A percentile compares a stretch with the other conserved stretches of the same genome.
phyloP scores from a whole-genome alignment of 2,797 vertebrate species.

The Chelon auratus region DNA sequence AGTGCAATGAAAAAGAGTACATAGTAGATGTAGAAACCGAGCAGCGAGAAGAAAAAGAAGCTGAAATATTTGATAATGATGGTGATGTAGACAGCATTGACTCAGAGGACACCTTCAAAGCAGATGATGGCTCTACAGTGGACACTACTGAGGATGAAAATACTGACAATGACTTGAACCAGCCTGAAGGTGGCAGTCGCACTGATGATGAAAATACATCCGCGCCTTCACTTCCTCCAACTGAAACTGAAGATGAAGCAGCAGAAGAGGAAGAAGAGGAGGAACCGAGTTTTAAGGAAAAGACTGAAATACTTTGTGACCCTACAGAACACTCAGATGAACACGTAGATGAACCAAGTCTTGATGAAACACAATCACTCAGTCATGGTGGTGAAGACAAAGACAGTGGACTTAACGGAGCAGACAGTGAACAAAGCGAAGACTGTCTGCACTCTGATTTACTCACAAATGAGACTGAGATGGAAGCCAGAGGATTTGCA shows the following conservation, averaged over 20 bases:
- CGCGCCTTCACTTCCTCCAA: conserved; percentile 32
- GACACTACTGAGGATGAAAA: conserved; percentile 74
- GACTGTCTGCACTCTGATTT: conserved; percentile 46
- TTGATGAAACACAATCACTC: conserved; percentile 45
- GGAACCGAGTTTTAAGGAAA: conserved; percentile 50
- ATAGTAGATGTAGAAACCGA: conserved; percentile 38
- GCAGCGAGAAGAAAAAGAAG: conserved; percentile 40
- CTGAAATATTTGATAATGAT: conserved; percentile 49
- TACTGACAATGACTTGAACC: conserved; percentile 69
- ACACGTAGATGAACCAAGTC: conserved; percentile 49
- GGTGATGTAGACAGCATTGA: conserved; percentile 60
- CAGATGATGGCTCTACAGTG: conserved; percentile 54
- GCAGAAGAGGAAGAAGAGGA: conserved; percentile 47
- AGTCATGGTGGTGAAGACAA: conserved; percentile 36
- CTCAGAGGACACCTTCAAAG: conserved; percentile 74
- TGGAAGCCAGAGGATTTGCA: conserved; percentile 63
- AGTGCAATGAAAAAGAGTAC: conserved; percentile 43
- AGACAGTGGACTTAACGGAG: conserved; percentile 40
- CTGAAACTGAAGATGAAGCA: conserved; percentile 57
- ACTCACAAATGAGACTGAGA: conserved; percentile 47
- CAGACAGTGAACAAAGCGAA: conserved; percentile 44
- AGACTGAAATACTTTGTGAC: conserved; percentile 41
- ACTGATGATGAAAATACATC: conserved; percentile 57
- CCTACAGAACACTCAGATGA: conserved; percentile 34
- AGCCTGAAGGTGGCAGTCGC: conserved; percentile 47